These are phyloP conservation scores for Chaetorhynchus papuensis DNA, from an alignment of 2,113 vertebrate species.

Conservation along the genomic window DNA sequence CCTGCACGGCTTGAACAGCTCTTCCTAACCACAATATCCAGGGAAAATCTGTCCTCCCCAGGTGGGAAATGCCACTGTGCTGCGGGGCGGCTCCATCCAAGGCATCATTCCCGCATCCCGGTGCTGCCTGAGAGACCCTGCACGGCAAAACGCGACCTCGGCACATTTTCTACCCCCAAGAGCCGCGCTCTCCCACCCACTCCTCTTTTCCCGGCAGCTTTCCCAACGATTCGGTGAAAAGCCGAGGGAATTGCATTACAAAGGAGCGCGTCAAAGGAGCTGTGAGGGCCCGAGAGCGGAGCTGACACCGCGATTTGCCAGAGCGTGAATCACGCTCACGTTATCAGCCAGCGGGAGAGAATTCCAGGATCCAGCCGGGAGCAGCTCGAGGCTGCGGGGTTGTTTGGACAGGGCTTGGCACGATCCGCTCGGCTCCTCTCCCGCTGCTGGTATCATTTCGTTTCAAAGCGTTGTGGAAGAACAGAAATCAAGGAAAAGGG, in stretches of 20 bases:
- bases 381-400: not conserved
- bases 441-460: not conserved
- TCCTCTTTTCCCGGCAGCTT: not conserved
- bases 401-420: conserved; percentile 14
- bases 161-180: not conserved
- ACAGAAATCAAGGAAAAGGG: not conserved
- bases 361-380: conserved; percentile 11
- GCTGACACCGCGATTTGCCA: conserved; percentile 13
- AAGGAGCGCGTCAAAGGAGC: not conserved
- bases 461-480: not conserved
- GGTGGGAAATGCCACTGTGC: not conserved
- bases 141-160: not conserved
- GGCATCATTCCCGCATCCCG: not conserved
- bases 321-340: conserved; percentile 29
- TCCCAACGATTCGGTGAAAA: not conserved
- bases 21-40: rapidly evolving
- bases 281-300: not conserved
- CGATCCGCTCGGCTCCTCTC: not conserved
- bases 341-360: conserved; percentile 4
- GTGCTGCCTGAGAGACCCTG: not conserved
- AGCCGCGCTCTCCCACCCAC: not conserved
- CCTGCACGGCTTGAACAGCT: rapidly evolving
- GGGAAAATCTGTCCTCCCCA: not conserved
- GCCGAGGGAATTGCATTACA: not conserved
- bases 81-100: rapidly evolving